Evolutionary conservation across 2,797 vertebrate genomes (phyloP).

Genomic region (Gallinago nigripennis): DNA sequence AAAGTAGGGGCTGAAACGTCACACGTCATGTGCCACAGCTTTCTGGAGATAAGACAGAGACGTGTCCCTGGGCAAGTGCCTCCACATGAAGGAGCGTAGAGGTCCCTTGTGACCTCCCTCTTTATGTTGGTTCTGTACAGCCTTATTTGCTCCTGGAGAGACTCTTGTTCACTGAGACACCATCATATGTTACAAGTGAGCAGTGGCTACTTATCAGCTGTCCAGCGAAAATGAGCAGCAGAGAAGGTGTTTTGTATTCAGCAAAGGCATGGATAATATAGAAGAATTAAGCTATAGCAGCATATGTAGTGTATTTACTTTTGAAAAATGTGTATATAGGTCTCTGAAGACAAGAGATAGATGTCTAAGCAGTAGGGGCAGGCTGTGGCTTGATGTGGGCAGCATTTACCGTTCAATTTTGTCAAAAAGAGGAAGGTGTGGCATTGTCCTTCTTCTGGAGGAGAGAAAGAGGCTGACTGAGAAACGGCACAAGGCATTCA

Average conservation of each 20-base stretch:
- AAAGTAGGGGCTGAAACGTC: neutral
- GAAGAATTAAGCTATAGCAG: neutral
- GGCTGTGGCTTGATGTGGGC: neutral
- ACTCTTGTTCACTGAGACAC: neutral
- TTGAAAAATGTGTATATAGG: neutral
- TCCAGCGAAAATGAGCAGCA: neutral
- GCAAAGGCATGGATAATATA: neutral
- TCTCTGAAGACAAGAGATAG: neutral
- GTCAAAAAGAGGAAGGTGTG: neutral
- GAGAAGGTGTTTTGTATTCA: neutral
- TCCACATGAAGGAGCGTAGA: neutral
- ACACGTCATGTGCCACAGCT: neutral
- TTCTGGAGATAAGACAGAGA: neutral
- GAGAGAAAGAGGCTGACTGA: neutral
- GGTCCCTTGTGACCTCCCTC: neutral
- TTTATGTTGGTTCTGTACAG: neutral
- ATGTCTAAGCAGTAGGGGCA: neutral
- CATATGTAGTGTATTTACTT: neutral
- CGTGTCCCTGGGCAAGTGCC: accelerated
- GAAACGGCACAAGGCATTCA: neutral
- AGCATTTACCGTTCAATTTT: neutral
- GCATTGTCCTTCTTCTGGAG: neutral
- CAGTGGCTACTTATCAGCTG: neutral
- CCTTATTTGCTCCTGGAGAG: neutral
- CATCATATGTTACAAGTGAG: neutral